These are phyloP conservation scores for Geothlypis trichas DNA, from an alignment of 2,113 vertebrate genomes.

Conservation along the genomic window DNA sequence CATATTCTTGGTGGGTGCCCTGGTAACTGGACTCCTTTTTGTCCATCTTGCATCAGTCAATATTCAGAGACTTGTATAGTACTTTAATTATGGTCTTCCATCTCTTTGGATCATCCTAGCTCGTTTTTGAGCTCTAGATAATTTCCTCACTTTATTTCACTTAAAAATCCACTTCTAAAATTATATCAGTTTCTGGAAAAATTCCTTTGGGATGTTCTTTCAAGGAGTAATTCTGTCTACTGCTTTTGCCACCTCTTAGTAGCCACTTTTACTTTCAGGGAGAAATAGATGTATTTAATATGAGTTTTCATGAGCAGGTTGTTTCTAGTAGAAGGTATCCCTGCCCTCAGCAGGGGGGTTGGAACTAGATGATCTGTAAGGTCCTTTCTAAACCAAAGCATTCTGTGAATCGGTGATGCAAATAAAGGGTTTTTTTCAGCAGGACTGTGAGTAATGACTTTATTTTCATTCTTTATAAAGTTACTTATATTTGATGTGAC, in stretches of 20 bases:
- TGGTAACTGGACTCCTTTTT: not conserved
- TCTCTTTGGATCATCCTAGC: not conserved
- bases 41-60: not conserved
- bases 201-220: not conserved
- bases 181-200: not conserved
- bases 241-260: not conserved
- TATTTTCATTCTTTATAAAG: not conserved
- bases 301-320: not conserved
- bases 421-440: not conserved
- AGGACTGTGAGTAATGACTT: not conserved
- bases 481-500: constrained; percentile 13
- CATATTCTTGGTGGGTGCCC: not conserved
- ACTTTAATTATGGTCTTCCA: not conserved
- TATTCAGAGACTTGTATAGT: not conserved
- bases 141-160: not conserved
- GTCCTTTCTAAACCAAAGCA: not conserved
- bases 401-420: not conserved
- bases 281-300: not conserved
- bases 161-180: not conserved
- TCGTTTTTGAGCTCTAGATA: not conserved
- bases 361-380: not conserved
- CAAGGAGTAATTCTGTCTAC: not conserved
- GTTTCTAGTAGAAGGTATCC: not conserved
- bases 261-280: not conserved
- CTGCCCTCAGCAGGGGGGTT: not conserved